Base-by-base conservation (phyloP, 2,113 vertebrate species). In the Pavo muticus region DNA sequence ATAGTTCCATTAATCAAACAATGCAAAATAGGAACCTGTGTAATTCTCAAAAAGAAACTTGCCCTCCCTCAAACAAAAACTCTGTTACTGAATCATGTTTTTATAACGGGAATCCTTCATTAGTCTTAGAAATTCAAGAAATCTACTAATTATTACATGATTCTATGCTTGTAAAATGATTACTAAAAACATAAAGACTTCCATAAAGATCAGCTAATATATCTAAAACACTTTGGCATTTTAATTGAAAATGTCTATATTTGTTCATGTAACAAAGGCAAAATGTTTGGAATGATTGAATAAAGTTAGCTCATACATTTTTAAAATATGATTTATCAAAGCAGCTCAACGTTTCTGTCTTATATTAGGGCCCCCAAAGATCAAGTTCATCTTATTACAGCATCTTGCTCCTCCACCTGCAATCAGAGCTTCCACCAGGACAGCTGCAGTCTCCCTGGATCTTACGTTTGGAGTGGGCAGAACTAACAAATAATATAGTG, bases 1-100 rank as follows among this genome's bases (percentile, higher is more conserved):
- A n/a, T 7, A 80, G 27, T 88, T 95, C 84, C 57, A 52, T 68
- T 87, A 82, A 20, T 8, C 14, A 69, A 91, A 93, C 86, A 89
- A 35, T 18, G 45, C 37, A 84, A 84, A 78, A 63, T 25, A 72
- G 17, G 6, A 81, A 84, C 18, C 3, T 7, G 10, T 39, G 25
- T 72, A 73, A 75, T 72, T 88, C 45, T 78, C 44, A 69, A 30
- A 84, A 90, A 64, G 27, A 68, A 87, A 77, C 29, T 20, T 73
- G 24, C 12, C 21, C 15, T 80, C 40, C 80, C 18, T 90, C 52
- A 84, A 71, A n/a, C 56, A 84, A 71, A n/a, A 16, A 13, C 39
- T 70, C 70, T 82, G 44, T 57, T 61, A 67, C 9, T 76, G 11
- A 83, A 40, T 67, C 29, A 17, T 9, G 8, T 59, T 84, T 78